Conservation (phyloP, 2,113 vertebrate genomes). For the Delphinus delphis region DNA sequence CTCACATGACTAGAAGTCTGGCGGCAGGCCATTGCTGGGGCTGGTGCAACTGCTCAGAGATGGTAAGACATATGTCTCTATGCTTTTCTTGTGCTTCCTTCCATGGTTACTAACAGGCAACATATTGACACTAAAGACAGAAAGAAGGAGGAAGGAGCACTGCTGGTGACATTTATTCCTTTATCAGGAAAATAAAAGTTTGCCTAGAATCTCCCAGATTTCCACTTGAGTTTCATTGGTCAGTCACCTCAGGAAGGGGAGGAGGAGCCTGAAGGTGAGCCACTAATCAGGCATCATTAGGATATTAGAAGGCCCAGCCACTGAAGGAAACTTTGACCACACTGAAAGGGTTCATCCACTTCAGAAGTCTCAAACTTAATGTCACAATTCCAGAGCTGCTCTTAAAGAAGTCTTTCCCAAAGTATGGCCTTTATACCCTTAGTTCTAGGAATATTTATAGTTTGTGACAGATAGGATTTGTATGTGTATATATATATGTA, state of each 20-base stretch:
- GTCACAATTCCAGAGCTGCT: background rate
- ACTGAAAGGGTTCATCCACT: background rate
- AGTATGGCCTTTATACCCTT: background rate
- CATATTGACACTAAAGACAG: background rate
- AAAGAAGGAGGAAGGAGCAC: background rate
- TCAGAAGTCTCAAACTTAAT: background rate
- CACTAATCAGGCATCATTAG: background rate
- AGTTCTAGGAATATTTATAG: background rate
- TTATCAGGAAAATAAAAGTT: slow-evolving; percentile 41
- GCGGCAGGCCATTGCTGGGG: background rate
- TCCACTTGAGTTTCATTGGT: background rate
- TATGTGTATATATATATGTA: background rate
- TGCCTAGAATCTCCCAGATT: background rate
- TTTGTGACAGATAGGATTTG: background rate
- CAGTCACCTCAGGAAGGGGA: background rate
- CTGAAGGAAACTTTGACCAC: background rate
- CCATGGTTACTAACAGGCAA: background rate
- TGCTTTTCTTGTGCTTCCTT: background rate
- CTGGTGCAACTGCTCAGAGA: background rate
- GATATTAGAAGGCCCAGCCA: background rate
- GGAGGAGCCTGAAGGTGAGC: background rate
- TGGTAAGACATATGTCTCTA: background rate
- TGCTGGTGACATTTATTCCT: background rate
- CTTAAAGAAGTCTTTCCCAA: background rate
- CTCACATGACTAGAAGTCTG: background rate